phyloP scores from a whole-genome alignment of 2,797 vertebrate species.

The Ciconia nigra region DNA sequence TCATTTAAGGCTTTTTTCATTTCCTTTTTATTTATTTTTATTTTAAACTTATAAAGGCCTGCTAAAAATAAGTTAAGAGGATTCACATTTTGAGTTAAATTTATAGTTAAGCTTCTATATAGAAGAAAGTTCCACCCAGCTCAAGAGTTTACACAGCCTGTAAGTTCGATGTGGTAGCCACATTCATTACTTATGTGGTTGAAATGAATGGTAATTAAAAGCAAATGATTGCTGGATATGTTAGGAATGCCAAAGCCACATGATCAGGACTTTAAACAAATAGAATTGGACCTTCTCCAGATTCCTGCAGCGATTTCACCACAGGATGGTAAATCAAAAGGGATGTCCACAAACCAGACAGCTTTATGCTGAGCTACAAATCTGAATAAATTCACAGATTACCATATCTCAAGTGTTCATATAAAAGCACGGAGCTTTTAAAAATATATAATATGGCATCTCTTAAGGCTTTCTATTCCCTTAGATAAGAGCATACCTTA shows the following conservation, averaged over 20 bases:
- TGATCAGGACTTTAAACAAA: slow-evolving; percentile 65
- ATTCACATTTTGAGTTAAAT: slow-evolving; percentile 29
- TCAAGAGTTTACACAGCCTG: slow-evolving; percentile 22
- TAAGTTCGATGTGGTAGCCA: slow-evolving; percentile 17
- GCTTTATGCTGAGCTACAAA: slow-evolving; percentile 25
- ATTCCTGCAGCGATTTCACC: slow-evolving; percentile 53
- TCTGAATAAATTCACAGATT: slow-evolving; percentile 43
- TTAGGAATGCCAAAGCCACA: slow-evolving; percentile 62
- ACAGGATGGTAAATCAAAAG: slow-evolving; percentile 64
- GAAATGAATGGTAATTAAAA: slow-evolving; percentile 73
- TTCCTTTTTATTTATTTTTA: slow-evolving; percentile 65
- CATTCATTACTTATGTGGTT: slow-evolving; percentile 40
- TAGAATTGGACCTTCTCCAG: slow-evolving; percentile 64
- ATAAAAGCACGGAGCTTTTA: slow-evolving; percentile 17
- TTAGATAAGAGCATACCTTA: slow-evolving; percentile 38
- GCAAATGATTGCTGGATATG: slow-evolving; percentile 52
- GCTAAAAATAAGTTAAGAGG: slow-evolving; percentile 62
- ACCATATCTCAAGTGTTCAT: not conserved
- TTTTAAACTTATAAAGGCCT: slow-evolving; percentile 35
- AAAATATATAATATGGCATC: slow-evolving; percentile 26
- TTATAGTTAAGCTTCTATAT: slow-evolving; percentile 30
- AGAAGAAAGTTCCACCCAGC: slow-evolving; percentile 24
- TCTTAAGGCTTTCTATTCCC: not conserved
- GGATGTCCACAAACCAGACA: slow-evolving; percentile 52
- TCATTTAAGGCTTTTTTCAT: slow-evolving; percentile 58